Evolutionary conservation across 2,888 invertebrate genomes (phyloP).

Genomic region (Phaedon cochleariae): DNA sequence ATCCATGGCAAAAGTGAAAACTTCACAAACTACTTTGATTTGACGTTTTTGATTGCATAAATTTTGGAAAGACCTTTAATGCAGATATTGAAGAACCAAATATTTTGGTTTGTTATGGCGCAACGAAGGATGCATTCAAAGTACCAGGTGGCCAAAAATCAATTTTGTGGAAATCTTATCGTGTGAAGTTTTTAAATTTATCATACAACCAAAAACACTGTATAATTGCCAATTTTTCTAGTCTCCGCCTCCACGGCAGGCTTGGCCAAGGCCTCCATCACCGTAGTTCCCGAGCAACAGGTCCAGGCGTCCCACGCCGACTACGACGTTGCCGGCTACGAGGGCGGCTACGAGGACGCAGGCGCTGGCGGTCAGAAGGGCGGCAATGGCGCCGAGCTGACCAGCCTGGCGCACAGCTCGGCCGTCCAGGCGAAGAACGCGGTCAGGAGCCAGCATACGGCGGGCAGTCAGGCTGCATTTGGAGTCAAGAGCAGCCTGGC

Average conservation of each 20-base stretch:
- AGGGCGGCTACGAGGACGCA: conserved; percentile 11
- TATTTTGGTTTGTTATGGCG: too few relatives aligned
- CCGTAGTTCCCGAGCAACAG: conserved; percentile 46
- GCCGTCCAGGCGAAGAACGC: conserved; percentile 79
- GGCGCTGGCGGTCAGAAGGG: conserved; percentile 16
- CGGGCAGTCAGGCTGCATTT: conserved; percentile 78
- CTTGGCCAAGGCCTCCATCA: conserved; percentile 17
- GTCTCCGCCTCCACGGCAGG: conserved; percentile 39
- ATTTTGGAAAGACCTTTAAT: too few relatives aligned
- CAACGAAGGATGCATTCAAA: too few relatives aligned
- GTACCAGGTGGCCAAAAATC: too few relatives aligned
- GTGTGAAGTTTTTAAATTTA: too few relatives aligned
- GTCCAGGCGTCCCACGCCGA: conserved; percentile 33
- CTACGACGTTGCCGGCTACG: conserved; percentile 27
- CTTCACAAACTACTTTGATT: too few relatives aligned
- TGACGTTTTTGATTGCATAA: too few relatives aligned
- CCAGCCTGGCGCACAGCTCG: conserved; percentile 72
- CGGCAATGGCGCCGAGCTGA: conserved; percentile 69
- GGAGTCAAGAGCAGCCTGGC: conserved; percentile 77
- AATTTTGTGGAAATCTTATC: too few relatives aligned
- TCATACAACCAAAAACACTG: too few relatives aligned
- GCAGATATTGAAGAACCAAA: too few relatives aligned
- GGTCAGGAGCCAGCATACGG: conserved; percentile 72
- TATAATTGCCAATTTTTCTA: conserved; percentile 8
- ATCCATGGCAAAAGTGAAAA: too few relatives aligned